Evolutionary conservation across 2,113 vertebrate genomes (phyloP).

Genomic region (Craseonycteris thonglongyai): DNA sequence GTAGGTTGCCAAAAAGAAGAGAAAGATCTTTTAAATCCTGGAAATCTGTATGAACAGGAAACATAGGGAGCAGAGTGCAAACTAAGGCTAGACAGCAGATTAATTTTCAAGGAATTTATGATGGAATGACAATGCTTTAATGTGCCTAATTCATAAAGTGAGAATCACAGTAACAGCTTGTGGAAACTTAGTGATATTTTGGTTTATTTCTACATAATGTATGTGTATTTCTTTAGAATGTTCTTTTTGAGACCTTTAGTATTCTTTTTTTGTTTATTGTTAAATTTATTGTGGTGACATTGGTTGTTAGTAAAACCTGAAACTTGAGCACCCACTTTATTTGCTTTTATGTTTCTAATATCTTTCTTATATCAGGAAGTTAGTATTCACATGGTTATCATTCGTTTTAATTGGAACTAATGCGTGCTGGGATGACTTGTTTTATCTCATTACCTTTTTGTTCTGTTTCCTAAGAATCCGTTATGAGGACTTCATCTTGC

Average conservation of each 20-base stretch:
- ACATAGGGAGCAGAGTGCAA: not conserved
- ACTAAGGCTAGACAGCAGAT: not conserved
- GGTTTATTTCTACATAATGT: not conserved
- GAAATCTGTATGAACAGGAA: not conserved
- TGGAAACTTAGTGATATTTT: not conserved
- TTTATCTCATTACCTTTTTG: conserved; percentile 34
- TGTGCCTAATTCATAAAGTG: not conserved
- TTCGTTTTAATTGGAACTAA: not conserved
- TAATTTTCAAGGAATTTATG: not conserved
- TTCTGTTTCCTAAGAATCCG: conserved; percentile 25
- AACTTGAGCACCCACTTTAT: not conserved
- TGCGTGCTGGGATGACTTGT: not conserved
- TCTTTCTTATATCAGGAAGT: not conserved
- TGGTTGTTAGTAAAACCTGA: too few relatives aligned
- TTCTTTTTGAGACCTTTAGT: not conserved
- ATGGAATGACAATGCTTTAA: not conserved
- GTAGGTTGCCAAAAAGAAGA: not conserved
- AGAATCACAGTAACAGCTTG: not conserved
- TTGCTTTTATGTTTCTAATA: not conserved
- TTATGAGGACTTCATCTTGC: not conserved
- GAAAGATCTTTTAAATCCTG: not conserved
- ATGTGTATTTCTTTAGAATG: not conserved
- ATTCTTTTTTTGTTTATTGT: too few relatives aligned
- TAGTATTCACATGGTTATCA: not conserved
- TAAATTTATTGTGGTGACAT: too few relatives aligned